Evolutionary conservation across 2,888 invertebrate species (phyloP).

Genomic region (Orchesellides sinensis): DNA sequence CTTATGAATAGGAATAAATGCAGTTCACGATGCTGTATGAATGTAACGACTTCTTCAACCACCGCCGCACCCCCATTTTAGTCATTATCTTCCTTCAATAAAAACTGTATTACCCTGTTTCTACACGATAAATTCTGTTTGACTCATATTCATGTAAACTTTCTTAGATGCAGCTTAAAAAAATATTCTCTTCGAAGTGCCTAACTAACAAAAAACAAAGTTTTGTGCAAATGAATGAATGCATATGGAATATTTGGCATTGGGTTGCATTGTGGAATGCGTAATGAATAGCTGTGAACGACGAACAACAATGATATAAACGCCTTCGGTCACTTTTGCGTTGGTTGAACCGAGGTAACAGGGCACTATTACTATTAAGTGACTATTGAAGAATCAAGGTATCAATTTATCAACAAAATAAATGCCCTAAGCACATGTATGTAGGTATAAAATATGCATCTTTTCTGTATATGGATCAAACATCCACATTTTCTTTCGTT

Average conservation of each 20-base stretch:
- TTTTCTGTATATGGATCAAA: slow-evolving; percentile 14
- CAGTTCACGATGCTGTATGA: too few relatives aligned
- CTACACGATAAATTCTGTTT: neutral
- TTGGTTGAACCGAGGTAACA: slow-evolving; percentile 9
- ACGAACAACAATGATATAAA: slow-evolving; percentile 19
- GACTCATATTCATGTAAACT: neutral
- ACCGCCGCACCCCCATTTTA: too few relatives aligned
- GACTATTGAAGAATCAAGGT: slow-evolving; percentile 41
- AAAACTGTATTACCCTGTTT: too few relatives aligned
- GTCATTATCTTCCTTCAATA: too few relatives aligned
- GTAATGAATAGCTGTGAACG: slow-evolving; percentile 43
- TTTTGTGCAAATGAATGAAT: slow-evolving; percentile 29
- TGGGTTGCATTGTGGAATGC: slow-evolving; percentile 8
- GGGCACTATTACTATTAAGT: slow-evolving; percentile 10
- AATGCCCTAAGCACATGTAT: neutral
- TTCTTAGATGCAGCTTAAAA: neutral
- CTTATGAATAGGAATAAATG: too few relatives aligned
- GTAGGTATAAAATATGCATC: neutral
- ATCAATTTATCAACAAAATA: slow-evolving; percentile 33
- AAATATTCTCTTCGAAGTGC: neutral
- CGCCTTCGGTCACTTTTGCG: slow-evolving; percentile 31
- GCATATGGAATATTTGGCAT: too few relatives aligned
- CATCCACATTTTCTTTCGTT: too few relatives aligned
- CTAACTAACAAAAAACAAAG: too few relatives aligned
- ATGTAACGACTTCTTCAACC: too few relatives aligned